These are phyloP conservation scores for Anastatus disparis DNA, from an alignment of 1,140 invertebrate species.

Conservation along the genomic window DNA sequence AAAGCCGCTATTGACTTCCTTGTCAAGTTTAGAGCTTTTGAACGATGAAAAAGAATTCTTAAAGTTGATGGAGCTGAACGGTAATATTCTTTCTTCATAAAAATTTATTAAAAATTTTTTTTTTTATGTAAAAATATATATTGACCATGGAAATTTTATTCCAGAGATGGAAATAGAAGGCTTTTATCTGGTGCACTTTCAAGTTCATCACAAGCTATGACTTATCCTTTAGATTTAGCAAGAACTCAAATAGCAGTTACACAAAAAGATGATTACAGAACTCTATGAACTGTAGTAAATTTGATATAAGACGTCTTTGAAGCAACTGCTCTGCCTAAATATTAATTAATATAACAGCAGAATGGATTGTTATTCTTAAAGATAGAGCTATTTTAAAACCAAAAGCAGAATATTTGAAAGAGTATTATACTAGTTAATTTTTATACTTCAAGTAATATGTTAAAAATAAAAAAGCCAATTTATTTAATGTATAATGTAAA, in stretches of 20 bases:
- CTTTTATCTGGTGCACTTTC: conserved; percentile 94
- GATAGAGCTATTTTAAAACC: too few relatives aligned
- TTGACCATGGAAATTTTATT: background rate
- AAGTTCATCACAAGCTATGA: conserved; percentile 90
- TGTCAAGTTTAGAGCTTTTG: conserved; percentile 94
- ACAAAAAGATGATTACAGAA: conserved; percentile 76
- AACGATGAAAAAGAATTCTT: conserved; percentile 92
- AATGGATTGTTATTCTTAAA: too few relatives aligned
- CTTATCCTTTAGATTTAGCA: conserved; percentile 96
- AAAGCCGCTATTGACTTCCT: conserved; percentile 83
- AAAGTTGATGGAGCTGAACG: conserved; percentile 75
- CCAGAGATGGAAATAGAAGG: conserved; percentile 49
- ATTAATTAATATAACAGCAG: too few relatives aligned
- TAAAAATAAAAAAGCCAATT: too few relatives aligned
- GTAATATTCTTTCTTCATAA: conserved; percentile 58
- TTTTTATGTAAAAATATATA: too few relatives aligned
- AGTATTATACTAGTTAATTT: too few relatives aligned
- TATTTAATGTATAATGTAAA: too few relatives aligned
- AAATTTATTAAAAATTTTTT: background rate
- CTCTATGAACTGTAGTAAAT: too few relatives aligned
- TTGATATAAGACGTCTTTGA: too few relatives aligned
- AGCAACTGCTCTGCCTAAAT: too few relatives aligned
- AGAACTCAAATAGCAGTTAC: conserved; percentile 98
- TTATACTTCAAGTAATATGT: too few relatives aligned
- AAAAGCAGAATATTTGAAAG: too few relatives aligned